Evolutionary conservation across 2,113 vertebrate species (phyloP).

Genomic region (Serilophus lunatus): DNA sequence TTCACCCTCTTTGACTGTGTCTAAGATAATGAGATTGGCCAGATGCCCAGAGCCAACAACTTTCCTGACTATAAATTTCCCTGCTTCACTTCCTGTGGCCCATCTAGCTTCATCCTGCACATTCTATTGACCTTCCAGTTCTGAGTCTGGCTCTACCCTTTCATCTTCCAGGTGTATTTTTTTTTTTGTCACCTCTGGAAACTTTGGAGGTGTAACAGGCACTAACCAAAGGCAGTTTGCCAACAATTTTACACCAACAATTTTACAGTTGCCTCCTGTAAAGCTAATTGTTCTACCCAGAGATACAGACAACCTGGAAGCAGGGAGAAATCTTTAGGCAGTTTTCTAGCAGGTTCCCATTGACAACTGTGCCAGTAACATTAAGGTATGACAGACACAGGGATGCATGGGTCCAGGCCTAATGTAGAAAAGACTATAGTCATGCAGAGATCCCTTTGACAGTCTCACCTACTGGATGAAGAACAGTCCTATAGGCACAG

Average conservation of each 20-base stretch:
- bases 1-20: not conserved
- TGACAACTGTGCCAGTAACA: not conserved
- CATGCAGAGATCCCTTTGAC: not conserved
- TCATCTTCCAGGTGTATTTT: not conserved
- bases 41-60: not conserved
- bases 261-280: not conserved
- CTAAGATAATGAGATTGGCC: constrained; percentile 24
- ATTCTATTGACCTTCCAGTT: not conserved
- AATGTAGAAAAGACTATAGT: not conserved
- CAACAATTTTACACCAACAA: not conserved
- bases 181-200: not conserved
- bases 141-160: not conserved
- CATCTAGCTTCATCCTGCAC: not conserved
- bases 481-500: not conserved
- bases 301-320: not conserved
- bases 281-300: not conserved
- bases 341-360: not conserved
- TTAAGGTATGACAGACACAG: not conserved
- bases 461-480: not conserved
- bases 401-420: not conserved
- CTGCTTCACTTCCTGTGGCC: not conserved
- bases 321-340: not conserved
- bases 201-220: not conserved
- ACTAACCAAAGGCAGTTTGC: not conserved
- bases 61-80: not conserved